Percentiles rank a stretch among this genome's conserved stretches.
These are phyloP conservation scores for Neodiprion pinetum DNA, from an alignment of 1,140 invertebrate species.

Conservation along the genomic window DNA sequence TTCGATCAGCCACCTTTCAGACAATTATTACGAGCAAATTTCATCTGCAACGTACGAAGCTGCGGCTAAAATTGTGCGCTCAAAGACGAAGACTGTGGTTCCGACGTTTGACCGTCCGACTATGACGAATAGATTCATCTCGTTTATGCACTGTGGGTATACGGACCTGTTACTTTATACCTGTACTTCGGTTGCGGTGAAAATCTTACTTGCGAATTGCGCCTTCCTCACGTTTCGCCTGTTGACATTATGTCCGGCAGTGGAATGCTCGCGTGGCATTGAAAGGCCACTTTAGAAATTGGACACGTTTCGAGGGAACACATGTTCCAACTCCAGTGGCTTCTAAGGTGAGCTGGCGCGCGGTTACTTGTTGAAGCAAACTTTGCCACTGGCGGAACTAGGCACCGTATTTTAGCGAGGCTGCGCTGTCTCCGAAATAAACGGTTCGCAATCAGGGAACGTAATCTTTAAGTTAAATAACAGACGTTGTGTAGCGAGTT, in stretches of 20 bases:
- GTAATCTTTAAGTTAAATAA: no score
- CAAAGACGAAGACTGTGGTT: background rate
- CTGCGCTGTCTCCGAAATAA: no score
- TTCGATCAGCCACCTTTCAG: background rate
- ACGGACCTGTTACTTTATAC: background rate
- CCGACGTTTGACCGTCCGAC: no score
- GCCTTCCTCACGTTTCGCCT: background rate
- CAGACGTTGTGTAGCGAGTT: no score
- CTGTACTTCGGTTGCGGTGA: background rate
- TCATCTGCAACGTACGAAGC: background rate
- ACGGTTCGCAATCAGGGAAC: no score
- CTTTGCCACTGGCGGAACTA: background rate
- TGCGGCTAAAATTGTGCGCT: background rate
- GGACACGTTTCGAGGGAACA: constrained; percentile 1
- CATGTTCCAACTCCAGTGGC: background rate
- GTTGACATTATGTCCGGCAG: background rate
- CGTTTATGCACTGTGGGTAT: background rate
- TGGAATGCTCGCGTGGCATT: constrained; percentile 4
- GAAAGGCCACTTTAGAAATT: background rate
- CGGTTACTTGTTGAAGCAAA: background rate
- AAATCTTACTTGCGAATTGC: constrained; percentile 2
- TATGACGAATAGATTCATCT: no score
- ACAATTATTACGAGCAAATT: background rate
- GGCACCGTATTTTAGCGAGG: no score
- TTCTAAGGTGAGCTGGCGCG: background rate